Conservation (phyloP, 2,113 vertebrate species). For the Tylochromis polylepis region DNA sequence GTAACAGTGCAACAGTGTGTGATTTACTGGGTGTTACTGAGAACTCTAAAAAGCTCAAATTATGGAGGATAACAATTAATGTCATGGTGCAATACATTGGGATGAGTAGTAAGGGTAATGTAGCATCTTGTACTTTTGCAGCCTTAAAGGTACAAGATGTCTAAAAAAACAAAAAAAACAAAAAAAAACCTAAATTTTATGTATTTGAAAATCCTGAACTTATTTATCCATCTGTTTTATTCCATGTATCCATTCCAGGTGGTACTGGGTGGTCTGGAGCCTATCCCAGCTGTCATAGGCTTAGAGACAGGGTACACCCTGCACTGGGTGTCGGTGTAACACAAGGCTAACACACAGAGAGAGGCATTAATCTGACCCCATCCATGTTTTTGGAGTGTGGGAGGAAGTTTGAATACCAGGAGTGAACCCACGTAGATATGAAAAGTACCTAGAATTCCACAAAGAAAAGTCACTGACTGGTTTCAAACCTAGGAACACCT, state of each 20-base stretch:
- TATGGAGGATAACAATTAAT: background rate
- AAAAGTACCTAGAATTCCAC: background rate
- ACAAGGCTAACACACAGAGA: background rate
- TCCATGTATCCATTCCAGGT: background rate
- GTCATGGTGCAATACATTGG: background rate
- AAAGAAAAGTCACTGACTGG: background rate
- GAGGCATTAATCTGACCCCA: background rate
- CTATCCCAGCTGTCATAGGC: background rate
- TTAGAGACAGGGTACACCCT: background rate
- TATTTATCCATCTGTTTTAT: background rate
- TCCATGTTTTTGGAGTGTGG: background rate
- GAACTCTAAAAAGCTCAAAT: background rate
- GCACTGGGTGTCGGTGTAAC: background rate
- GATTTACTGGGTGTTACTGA: background rate
- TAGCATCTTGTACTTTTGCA: background rate
- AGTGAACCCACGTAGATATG: background rate
- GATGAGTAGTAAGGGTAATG: background rate
- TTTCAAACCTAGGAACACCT: background rate
- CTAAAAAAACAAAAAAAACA: accelerated
- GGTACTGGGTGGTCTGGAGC: background rate
- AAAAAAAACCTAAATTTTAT: accelerated
- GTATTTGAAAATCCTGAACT: background rate
- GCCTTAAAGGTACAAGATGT: background rate
- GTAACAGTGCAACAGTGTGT: background rate
- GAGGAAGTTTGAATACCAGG: background rate